Conservation (phyloP, 2,888 invertebrate genomes). For the Caenorhabditis parvicauda region DNA sequence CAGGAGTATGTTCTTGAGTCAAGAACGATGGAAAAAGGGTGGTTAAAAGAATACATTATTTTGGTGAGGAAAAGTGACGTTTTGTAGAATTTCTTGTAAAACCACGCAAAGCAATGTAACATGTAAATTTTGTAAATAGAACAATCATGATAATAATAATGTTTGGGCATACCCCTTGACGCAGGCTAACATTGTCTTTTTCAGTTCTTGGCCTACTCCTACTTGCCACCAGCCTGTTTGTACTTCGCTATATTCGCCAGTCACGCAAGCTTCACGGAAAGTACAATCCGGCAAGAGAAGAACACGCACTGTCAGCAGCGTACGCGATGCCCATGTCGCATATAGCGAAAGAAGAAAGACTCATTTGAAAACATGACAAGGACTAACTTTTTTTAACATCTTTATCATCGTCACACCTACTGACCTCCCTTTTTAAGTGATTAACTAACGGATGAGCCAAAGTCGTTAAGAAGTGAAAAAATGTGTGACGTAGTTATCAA, state of each 20-base stretch:
- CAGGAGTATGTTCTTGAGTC: too few relatives aligned
- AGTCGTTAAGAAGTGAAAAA: too few relatives aligned
- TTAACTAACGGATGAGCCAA: too few relatives aligned
- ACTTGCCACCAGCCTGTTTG: conserved; percentile 39
- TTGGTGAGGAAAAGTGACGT: too few relatives aligned
- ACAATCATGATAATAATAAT: too few relatives aligned
- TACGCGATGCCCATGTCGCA: conserved; percentile 55
- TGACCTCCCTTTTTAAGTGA: too few relatives aligned
- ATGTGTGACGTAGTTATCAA: background rate
- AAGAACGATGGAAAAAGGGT: too few relatives aligned
- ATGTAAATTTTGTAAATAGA: too few relatives aligned
- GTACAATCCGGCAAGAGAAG: conserved; percentile 59
- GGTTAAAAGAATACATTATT: too few relatives aligned
- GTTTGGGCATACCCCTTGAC: too few relatives aligned
- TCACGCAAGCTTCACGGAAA: conserved; percentile 49
- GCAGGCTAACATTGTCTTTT: conserved; percentile 17
- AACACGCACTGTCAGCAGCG: conserved; percentile 44
- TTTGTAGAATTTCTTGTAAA: too few relatives aligned
- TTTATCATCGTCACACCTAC: conserved; percentile 7
- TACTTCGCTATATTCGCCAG: conserved; percentile 49
- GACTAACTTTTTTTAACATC: conserved; percentile 2
- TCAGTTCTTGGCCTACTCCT: conserved; percentile 43
- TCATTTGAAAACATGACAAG: conserved; percentile 37
- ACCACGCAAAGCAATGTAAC: too few relatives aligned
- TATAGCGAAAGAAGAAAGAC: conserved; percentile 52